Percentiles rank a stretch among this genome's conserved stretches.
These are phyloP conservation scores for Ophion costatus DNA, from an alignment of 2,888 invertebrate species.

Conservation along the genomic window DNA sequence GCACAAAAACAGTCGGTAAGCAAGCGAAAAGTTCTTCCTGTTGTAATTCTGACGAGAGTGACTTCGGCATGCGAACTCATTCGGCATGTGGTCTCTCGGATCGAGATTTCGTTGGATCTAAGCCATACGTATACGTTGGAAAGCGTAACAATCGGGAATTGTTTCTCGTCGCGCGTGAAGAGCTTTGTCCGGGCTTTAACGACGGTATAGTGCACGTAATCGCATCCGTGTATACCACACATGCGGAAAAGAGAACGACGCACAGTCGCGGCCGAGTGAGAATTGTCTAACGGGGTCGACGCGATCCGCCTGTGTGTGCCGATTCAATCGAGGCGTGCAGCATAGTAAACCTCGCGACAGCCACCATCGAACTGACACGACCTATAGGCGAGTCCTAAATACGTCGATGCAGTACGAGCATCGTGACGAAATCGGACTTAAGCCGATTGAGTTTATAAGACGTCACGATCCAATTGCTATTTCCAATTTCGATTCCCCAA, in stretches of 20 bases:
- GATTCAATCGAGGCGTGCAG: conserved; percentile 40
- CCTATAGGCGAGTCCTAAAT: conserved; percentile 17
- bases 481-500: not conserved
- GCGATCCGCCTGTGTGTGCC: conserved; percentile 37
- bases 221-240: not conserved
- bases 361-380: conserved; percentile 20
- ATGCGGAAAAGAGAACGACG: not conserved
- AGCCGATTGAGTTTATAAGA: not conserved
- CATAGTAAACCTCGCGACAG: conserved; percentile 42
- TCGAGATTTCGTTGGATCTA: too few relatives aligned
- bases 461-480: conserved; percentile 2
- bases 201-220: not conserved
- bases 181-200: not conserved
- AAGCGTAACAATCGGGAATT: too few relatives aligned
- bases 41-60: too few relatives aligned
- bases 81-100: too few relatives aligned
- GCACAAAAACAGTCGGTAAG: too few relatives aligned
- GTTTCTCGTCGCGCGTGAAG: not conserved
- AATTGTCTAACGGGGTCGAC: conserved; percentile 69
- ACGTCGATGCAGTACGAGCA: not conserved
- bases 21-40: too few relatives aligned
- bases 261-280: not conserved
- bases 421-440: not conserved
- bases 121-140: too few relatives aligned
- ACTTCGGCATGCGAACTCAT: too few relatives aligned